Conservation (phyloP, 2,113 vertebrate species). For the Vulpes vulpes region DNA sequence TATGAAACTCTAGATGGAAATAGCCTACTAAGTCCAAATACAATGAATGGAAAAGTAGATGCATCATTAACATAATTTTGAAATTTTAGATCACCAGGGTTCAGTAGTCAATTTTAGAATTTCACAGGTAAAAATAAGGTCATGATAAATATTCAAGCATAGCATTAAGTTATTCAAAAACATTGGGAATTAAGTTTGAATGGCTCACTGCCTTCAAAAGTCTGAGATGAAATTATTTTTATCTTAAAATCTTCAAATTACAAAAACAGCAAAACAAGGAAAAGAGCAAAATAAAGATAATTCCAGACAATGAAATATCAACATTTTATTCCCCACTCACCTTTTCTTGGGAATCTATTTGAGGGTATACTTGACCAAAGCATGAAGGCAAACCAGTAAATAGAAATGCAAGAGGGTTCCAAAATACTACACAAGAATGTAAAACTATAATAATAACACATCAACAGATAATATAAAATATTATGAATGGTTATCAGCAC, state of each 20-base stretch:
- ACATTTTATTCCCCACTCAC: background rate
- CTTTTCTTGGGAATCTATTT: background rate
- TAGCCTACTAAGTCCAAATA: background rate
- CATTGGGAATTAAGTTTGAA: background rate
- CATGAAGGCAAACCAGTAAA: background rate
- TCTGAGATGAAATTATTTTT: background rate
- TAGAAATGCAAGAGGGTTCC: fast-evolving
- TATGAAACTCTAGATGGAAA: background rate
- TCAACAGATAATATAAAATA: background rate
- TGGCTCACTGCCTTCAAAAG: background rate
- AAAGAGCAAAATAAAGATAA: background rate
- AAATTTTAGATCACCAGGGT: background rate
- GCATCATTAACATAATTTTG: background rate
- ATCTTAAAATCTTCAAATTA: background rate
- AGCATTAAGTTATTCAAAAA: background rate
- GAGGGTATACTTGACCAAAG: background rate
- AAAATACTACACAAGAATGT: background rate
- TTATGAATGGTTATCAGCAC: background rate
- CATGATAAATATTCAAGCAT: background rate
- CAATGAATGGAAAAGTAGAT: background rate
- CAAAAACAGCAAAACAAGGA: background rate
- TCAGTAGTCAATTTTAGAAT: background rate
- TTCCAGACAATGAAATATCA: background rate
- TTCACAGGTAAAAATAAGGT: background rate
- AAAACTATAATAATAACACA: background rate